Percentiles rank a stretch among this genome's conserved stretches.
phyloP scores from a whole-genome alignment of 2,113 vertebrate species.

The Takifugu flavidus region DNA sequence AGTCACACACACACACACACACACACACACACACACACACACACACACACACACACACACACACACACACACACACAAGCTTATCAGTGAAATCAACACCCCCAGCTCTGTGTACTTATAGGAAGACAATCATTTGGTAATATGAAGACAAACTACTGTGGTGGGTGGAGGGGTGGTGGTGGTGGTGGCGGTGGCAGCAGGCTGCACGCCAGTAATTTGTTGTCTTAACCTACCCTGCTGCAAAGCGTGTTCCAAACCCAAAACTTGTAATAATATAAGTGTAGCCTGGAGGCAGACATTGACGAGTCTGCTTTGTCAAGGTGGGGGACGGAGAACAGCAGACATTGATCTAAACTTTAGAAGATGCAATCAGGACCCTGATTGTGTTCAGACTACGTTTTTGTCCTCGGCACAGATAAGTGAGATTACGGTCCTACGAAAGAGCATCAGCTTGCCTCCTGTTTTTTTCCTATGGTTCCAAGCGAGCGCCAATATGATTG shows the following conservation, averaged over 20 bases:
- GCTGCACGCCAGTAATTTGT: conserved; percentile 9
- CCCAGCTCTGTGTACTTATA: conserved; percentile 45
- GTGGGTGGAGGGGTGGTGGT: conserved; percentile 20
- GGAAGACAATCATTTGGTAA: conserved; percentile 58
- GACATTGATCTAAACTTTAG: conserved; percentile 39
- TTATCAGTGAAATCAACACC: conserved; percentile 52
- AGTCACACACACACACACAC: background rate
- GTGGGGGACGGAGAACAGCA: conserved; percentile 43
- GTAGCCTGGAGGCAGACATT: conserved; percentile 45
- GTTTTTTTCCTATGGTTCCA: too few relatives aligned
- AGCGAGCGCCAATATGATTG: too few relatives aligned
- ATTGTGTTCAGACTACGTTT: conserved; percentile 16
- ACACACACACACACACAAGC: conserved; percentile 6
- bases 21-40: conserved; percentile 1
- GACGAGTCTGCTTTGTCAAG: conserved; percentile 52
- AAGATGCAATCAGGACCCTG: conserved; percentile 36
- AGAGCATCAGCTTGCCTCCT: too few relatives aligned
- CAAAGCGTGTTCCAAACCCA: conserved; percentile 15
- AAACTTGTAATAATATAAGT: conserved; percentile 43
- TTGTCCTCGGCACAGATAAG: conserved; percentile 16
- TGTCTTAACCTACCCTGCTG: conserved; percentile 35
- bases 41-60: too few relatives aligned
- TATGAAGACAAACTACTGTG: conserved; percentile 32
- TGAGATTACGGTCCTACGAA: background rate
- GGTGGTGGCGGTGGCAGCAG: background rate